These are phyloP conservation scores for Euproctis similis DNA, from an alignment of 2,888 invertebrate genomes.

Conservation along the genomic window DNA sequence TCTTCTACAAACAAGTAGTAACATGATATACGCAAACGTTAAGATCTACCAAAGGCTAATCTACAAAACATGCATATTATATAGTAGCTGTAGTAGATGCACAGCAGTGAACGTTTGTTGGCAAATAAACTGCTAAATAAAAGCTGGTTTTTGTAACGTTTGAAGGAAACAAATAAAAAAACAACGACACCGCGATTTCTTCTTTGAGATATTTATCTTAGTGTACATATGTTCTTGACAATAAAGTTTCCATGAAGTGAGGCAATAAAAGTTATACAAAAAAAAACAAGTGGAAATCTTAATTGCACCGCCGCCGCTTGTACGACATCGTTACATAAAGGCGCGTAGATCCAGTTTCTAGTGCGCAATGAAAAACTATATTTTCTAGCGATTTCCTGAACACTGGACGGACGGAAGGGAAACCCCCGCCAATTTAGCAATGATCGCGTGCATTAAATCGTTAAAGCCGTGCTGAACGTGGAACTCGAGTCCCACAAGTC, in stretches of 20 bases:
- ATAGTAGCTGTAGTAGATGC: constrained; percentile 53
- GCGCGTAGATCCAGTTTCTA: constrained; percentile 62
- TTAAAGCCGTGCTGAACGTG: constrained; percentile 41
- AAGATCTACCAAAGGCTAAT: constrained; percentile 44
- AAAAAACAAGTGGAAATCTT: constrained; percentile 74
- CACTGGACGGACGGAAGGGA: constrained; percentile 64
- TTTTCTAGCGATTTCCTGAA: constrained; percentile 71
- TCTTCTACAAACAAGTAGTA: no score
- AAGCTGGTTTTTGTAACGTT: constrained; percentile 58
- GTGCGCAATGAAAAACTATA: constrained; percentile 61
- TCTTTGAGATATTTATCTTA: constrained; percentile 66
- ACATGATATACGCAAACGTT: constrained; percentile 31
- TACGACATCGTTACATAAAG: constrained; percentile 66
- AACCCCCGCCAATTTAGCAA: constrained; percentile 60
- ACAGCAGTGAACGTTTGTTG: constrained; percentile 42
- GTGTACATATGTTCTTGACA: constrained; percentile 65
- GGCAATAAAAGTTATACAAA: constrained; percentile 71
- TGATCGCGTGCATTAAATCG: constrained; percentile 61
- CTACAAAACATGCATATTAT: constrained; percentile 38
- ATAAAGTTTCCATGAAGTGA: constrained; percentile 74
- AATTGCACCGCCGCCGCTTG: constrained; percentile 44
- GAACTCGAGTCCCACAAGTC: constrained; percentile 20
- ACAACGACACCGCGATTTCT: constrained; percentile 71
- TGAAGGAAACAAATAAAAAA: constrained; percentile 69
- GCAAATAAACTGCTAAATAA: constrained; percentile 52